Percentiles rank a stretch among this genome's conserved stretches.
These are phyloP conservation scores for Psephotus haematonotus DNA, from an alignment of 2,113 vertebrate genomes.

Conservation along the genomic window DNA sequence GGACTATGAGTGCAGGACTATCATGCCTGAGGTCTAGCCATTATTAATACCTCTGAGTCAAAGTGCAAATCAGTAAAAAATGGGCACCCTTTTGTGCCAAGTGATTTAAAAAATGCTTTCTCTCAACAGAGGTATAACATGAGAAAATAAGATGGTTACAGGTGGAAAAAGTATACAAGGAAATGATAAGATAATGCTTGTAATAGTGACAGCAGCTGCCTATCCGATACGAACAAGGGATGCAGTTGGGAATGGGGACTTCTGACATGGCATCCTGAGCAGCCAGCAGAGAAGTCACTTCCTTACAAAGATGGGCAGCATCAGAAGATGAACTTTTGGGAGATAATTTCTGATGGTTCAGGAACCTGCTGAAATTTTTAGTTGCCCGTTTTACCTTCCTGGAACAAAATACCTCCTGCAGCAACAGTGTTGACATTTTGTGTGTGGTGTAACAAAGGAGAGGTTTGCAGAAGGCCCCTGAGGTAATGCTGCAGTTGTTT, in stretches of 20 bases:
- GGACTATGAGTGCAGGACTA: not conserved
- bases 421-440: not conserved
- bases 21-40: not conserved
- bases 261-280: not conserved
- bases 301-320: not conserved
- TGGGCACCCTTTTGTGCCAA: not conserved
- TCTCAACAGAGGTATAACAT: not conserved
- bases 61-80: not conserved
- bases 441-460: not conserved
- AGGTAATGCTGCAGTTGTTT: not conserved
- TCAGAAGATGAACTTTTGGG: not conserved
- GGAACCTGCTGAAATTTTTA: not conserved
- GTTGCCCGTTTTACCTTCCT: not conserved
- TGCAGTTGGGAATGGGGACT: not conserved
- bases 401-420: not conserved
- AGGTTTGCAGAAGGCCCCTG: not conserved
- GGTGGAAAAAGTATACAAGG: not conserved
- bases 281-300: not conserved
- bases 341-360: not conserved
- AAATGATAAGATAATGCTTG: not conserved
- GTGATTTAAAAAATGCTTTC: not conserved
- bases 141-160: not conserved
- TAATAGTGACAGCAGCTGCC: not conserved
- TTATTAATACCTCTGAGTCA: not conserved
- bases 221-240: accelerated